phyloP scores from a whole-genome alignment of 1,140 invertebrate genomes.

The Formica exsecta region DNA sequence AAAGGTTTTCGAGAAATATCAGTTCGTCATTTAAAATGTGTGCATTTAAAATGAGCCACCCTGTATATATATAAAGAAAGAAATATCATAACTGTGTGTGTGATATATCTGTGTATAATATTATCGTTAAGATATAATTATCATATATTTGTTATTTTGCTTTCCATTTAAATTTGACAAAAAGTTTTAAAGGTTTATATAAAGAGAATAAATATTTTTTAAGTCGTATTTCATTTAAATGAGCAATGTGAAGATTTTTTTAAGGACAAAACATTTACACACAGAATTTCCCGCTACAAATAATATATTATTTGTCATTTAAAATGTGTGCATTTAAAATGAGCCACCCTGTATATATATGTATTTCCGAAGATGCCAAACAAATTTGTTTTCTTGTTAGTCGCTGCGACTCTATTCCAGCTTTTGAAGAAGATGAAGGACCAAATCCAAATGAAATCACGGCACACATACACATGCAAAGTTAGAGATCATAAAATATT shows the following conservation, averaged over 20 bases:
- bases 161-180: not conserved
- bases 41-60: no score
- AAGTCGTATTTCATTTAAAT: not conserved
- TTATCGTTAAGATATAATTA: not conserved
- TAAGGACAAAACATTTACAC: not conserved
- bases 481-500: slow-evolving; percentile 52
- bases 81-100: no score
- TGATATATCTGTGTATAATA: no score
- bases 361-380: not conserved
- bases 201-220: not conserved
- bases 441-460: not conserved
- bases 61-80: no score
- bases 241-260: not conserved
- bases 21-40: no score
- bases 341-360: no score
- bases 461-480: not conserved
- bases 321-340: no score
- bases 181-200: not conserved
- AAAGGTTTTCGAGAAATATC: no score
- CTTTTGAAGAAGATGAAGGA: not conserved
- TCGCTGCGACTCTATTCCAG: not conserved
- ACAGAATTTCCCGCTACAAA: not conserved
- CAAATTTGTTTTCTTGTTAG: not conserved
- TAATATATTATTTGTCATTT: not conserved
- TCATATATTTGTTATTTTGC: not conserved